Percentiles rank a stretch among this genome's conserved stretches.
phyloP scores from a whole-genome alignment of 2,797 vertebrate species.

The Bufotes viridis region DNA sequence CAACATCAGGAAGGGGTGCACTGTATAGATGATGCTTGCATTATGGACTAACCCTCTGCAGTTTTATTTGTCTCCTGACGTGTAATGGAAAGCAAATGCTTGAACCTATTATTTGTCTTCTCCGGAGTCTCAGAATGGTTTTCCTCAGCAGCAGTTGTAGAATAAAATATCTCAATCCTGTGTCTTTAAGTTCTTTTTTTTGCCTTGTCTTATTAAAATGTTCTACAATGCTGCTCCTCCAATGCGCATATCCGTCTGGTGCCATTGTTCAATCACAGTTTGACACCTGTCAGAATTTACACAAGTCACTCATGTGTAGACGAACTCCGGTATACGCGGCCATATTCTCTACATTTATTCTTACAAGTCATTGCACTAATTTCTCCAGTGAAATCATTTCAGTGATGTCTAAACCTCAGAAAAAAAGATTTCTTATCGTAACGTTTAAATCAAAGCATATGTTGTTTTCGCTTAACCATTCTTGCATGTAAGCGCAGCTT shows the following conservation, averaged over 20 bases:
- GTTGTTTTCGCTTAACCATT: slow-evolving; percentile 1
- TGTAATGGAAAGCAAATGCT: neutral
- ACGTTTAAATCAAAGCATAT: slow-evolving; percentile 13
- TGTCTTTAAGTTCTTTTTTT: slow-evolving; percentile 25
- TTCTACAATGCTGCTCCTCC: slow-evolving; percentile 45
- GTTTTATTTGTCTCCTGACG: neutral
- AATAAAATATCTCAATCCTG: neutral
- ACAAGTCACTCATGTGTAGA: slow-evolving; percentile 43
- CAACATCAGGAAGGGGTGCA: neutral
- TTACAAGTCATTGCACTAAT: slow-evolving; percentile 16
- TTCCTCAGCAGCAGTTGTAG: neutral
- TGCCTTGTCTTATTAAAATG: slow-evolving; percentile 51
- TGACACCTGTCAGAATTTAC: slow-evolving; percentile 56
- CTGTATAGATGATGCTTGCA: neutral
- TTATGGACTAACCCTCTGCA: neutral
- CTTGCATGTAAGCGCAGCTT: slow-evolving; percentile 11
- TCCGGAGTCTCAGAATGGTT: neutral
- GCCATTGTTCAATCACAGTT: slow-evolving; percentile 51
- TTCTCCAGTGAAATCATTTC: slow-evolving; percentile 1
- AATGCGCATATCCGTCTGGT: slow-evolving; percentile 10
- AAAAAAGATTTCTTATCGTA: neutral
- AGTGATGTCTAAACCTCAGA: neutral
- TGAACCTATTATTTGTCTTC: neutral
- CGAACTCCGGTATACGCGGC: neutral
- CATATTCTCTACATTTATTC: neutral